A percentile compares a stretch with the other conserved stretches of the same genome.
phyloP scores from a whole-genome alignment of 2,113 vertebrate species.

The Columbina picui region DNA sequence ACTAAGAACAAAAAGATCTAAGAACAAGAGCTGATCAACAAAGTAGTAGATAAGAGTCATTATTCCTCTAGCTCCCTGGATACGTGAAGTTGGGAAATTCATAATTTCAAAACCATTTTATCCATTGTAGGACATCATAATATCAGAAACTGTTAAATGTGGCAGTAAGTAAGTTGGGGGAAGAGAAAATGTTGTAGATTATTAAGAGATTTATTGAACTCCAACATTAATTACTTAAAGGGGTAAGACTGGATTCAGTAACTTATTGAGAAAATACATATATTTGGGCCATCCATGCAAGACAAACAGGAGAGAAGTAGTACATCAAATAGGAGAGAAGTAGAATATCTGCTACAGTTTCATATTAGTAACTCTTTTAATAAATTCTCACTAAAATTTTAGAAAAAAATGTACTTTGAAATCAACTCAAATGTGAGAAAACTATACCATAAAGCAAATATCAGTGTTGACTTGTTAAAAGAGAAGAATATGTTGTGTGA shows the following conservation, averaged over 20 bases:
- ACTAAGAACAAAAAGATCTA: not conserved
- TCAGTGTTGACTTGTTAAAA: not conserved
- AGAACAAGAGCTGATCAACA: not conserved
- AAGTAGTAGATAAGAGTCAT: not conserved
- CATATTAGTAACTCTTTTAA: not conserved
- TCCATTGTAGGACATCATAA: not conserved
- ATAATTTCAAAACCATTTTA: not conserved
- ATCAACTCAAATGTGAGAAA: not conserved
- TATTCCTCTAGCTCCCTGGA: not conserved
- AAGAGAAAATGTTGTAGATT: not conserved
- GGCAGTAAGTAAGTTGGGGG: not conserved
- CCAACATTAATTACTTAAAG: not conserved
- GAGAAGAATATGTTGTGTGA: not conserved
- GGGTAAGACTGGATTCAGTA: not conserved
- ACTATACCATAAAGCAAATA: not conserved
- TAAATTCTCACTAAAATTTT: not conserved
- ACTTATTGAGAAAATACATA: not conserved
- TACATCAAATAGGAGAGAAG: fast-evolving
- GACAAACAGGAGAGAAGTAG: not conserved
- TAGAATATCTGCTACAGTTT: not conserved
- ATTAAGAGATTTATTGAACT: not conserved
- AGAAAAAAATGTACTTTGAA: not conserved
- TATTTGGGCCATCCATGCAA: not conserved
- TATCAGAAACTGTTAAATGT: not conserved
- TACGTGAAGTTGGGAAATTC: not conserved